Evolutionary conservation across 1,140 invertebrate species (phyloP).

Genomic region (Idris sp.): DNA sequence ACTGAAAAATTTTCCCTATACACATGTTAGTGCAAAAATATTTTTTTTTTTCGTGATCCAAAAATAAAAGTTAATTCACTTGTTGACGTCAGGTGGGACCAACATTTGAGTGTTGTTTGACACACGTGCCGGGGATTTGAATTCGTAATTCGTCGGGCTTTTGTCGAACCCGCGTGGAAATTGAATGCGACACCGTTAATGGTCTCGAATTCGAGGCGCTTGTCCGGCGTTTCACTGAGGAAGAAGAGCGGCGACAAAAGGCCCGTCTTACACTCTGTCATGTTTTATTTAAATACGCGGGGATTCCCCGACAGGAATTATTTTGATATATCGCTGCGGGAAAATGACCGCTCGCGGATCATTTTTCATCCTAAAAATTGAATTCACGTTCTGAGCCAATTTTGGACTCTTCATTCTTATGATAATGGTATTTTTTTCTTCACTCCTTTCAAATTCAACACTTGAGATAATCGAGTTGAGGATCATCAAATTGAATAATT

Average conservation of each 20-base stretch:
- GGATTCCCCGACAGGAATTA: constrained; percentile 29
- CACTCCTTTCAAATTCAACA: too few relatives aligned
- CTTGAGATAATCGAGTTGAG: too few relatives aligned
- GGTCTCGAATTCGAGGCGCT: constrained; percentile 63
- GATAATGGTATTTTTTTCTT: too few relatives aligned
- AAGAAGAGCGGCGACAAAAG: constrained; percentile 59
- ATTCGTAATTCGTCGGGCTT: constrained; percentile 73
- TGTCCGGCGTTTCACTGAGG: constrained; percentile 63
- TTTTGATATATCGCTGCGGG: constrained; percentile 46
- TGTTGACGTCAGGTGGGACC: constrained; percentile 65
- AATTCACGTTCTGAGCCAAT: constrained; percentile 38
- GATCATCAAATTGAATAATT: too few relatives aligned
- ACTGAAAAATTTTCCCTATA: too few relatives aligned
- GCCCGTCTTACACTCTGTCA: constrained; percentile 50
- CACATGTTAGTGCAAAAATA: too few relatives aligned
- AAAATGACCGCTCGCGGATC: constrained; percentile 25
- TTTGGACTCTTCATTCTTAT: constrained; percentile 43
- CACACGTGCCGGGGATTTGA: constrained; percentile 72
- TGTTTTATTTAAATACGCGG: constrained; percentile 57
- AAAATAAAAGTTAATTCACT: too few relatives aligned
- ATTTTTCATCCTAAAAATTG: constrained; percentile 40
- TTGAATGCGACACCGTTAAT: constrained; percentile 73
- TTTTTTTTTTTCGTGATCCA: too few relatives aligned
- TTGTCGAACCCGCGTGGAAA: constrained; percentile 72
- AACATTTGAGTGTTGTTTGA: constrained; percentile 67